Conservation (phyloP, 2,113 vertebrate genomes). For the Dipodomys spectabilis region DNA sequence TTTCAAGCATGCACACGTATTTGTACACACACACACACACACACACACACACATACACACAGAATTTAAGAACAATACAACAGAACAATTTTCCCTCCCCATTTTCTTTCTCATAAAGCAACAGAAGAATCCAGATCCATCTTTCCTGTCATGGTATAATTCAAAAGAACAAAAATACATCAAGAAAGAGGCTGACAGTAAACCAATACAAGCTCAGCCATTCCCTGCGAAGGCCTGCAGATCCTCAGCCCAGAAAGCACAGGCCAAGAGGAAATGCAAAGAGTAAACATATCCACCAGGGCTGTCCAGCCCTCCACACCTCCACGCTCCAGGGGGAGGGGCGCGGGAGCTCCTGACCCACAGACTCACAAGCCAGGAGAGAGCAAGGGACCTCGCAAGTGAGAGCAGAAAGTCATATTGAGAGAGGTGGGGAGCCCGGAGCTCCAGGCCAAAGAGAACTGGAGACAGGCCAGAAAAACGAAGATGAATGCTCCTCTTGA, state of each 20-base stretch:
- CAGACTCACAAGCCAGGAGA: background rate
- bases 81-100: constrained; percentile 39
- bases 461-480: background rate
- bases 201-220: background rate
- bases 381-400: background rate
- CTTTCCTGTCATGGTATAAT: background rate
- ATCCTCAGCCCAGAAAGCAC: background rate
- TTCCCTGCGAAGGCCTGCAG: background rate
- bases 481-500: background rate
- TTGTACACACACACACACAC: background rate
- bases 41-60: background rate
- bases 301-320: background rate
- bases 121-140: constrained; percentile 18
- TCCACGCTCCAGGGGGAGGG: background rate
- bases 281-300: background rate
- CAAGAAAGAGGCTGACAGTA: background rate
- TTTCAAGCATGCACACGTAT: background rate
- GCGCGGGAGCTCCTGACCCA: background rate
- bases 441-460: background rate
- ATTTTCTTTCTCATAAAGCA: constrained; percentile 35
- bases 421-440: background rate
- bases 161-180: constrained; percentile 38
- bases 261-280: background rate
- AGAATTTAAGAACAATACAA: background rate
- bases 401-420: background rate